Conservation (phyloP, 2,113 vertebrate genomes). For the Rhagologus leucostigma region DNA sequence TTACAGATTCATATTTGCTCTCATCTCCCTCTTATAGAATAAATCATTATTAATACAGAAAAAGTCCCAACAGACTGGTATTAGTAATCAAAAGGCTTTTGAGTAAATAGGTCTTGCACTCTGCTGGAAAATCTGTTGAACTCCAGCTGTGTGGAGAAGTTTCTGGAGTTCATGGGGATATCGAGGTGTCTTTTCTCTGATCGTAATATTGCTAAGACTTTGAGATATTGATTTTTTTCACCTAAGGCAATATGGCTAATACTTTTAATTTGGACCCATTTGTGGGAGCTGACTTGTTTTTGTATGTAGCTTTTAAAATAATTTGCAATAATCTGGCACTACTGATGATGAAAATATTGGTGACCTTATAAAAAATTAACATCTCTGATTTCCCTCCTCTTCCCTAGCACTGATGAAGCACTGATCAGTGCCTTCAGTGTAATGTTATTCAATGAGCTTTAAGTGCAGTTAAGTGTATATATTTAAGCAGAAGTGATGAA, state of each 20-base stretch:
- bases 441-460: not conserved
- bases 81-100: not conserved
- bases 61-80: not conserved
- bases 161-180: not conserved
- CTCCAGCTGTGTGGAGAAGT: not conserved
- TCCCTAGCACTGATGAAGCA: not conserved
- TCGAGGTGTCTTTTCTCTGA: not conserved
- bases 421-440: not conserved
- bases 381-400: not conserved
- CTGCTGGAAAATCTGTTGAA: not conserved
- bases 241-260: not conserved
- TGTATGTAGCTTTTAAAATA: not conserved
- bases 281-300: not conserved
- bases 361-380: not conserved
- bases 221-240: not conserved
- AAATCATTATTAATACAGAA: not conserved
- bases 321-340: not conserved
- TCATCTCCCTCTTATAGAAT: not conserved
- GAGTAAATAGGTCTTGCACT: not conserved
- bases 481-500: not conserved
- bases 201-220: not conserved
- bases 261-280: not conserved
- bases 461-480: not conserved
- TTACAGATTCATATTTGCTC: not conserved
- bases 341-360: not conserved